Evolutionary conservation across 92 coral and sea anemone species (phyloP).

Genomic region (Siderastrea radians): DNA sequence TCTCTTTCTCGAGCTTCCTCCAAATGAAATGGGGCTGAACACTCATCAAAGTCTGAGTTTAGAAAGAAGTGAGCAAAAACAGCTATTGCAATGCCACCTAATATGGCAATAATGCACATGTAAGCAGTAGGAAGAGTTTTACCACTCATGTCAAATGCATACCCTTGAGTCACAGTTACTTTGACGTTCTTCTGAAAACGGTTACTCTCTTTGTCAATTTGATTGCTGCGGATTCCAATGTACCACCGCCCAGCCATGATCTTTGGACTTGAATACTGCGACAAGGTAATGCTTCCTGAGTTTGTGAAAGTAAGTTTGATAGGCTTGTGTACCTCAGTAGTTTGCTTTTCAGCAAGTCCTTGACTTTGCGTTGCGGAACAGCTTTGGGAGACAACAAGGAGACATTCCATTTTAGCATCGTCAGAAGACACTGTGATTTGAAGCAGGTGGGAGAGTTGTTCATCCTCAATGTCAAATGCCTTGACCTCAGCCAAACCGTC

Average conservation of each 20-base stretch:
- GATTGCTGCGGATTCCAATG: slow-evolving; percentile 76
- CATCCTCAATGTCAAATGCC: slow-evolving; percentile 75
- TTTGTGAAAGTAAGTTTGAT: slow-evolving; percentile 80
- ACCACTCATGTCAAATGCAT: slow-evolving; percentile 65
- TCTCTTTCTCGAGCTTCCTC: not conserved
- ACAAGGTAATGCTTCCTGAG: slow-evolving; percentile 87
- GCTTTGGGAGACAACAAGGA: slow-evolving; percentile 81
- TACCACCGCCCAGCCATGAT: slow-evolving; percentile 92
- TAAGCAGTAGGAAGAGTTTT: slow-evolving; percentile 77
- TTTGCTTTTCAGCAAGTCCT: slow-evolving; percentile 38
- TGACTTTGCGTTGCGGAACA: slow-evolving; percentile 77
- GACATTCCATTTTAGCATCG: slow-evolving; percentile 62
- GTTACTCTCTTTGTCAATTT: slow-evolving; percentile 21
- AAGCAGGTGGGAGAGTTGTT: slow-evolving; percentile 68
- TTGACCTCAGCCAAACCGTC: slow-evolving; percentile 78
- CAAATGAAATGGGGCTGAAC: slow-evolving; percentile 36
- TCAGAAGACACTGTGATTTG: slow-evolving; percentile 83
- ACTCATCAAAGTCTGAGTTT: slow-evolving; percentile 91
- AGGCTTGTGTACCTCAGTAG: slow-evolving; percentile 34
- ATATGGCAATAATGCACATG: slow-evolving; percentile 70
- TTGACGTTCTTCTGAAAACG: slow-evolving; percentile 57
- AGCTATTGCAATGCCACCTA: slow-evolving; percentile 84
- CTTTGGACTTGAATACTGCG: slow-evolving; percentile 90
- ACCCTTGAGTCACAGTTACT: slow-evolving; percentile 66
- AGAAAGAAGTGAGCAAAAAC: slow-evolving; percentile 90